Evolutionary conservation across 2,797 vertebrate genomes (phyloP), one percentile per base, ranked within the genome.

Genomic region (Ptychobarbus kaznakovi): DNA sequence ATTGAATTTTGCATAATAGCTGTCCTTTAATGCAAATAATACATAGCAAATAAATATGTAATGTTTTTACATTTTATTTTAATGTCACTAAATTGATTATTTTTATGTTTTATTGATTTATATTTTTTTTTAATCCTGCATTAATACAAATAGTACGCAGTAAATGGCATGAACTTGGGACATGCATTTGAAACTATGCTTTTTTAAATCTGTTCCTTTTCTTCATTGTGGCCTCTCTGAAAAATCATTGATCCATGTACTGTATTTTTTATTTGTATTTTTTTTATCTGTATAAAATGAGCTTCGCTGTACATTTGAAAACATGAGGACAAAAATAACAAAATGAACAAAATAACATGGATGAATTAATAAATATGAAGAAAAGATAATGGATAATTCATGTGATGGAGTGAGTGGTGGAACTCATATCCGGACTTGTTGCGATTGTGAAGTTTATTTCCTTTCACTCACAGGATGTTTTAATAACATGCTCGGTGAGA

Each of bases 341-440:
- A 66, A 68, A 76, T 42, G 32, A 53, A 28, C 46, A 51, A 69
- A 72, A 80, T 80, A 61, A 25, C 53, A 80, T 25, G 28, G 40
- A 63, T 72, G 66, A 79, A 63, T 73, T 6, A 80, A 46, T 85
- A 72, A 79, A 74, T 80, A 65, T 74, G 42, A 65, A 80, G 40
- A 73, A 80, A 85, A 80, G 11, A 80, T 32, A 35, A 80, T 80
- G 53, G 77, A 51, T 80, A 85, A 74, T 73, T 72, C 56, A 46
- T 77, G 74, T 81, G 73, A 77, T 77, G 72, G 49, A 82, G 38
- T 53, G 80, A 76, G 70, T 68, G 56, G 53, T 22, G 63, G 46
- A 76, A 63, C 83, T 88, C 86, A 89, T 87, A 85, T 89, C 83
- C 86, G 80, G 80, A 72, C 68, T 79, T 86, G 80, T 56, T 83